Evolutionary conservation across 2,888 invertebrate genomes (phyloP), one percentile per base, ranked within the genome.

Genomic region (Papilio gigon): DNA sequence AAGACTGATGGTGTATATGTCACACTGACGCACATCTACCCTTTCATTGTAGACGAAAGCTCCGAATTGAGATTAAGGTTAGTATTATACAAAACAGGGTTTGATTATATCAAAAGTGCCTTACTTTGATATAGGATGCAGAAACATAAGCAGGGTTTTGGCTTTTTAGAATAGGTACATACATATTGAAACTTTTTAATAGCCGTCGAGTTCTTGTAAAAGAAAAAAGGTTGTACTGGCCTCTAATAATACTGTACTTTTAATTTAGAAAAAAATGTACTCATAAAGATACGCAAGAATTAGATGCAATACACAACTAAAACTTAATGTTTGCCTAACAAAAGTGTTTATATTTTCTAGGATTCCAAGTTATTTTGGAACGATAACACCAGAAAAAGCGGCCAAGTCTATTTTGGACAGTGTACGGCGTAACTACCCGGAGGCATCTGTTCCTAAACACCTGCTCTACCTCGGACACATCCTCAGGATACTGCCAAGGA

Each of bases 361-460:
- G 76, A 94, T 95, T 79, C 94, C 94, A 5, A 94, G 94, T 76
- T 94, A 94, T 77, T 94, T 94, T 74, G 94, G 95, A 11, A 94
- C 94, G 11, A 93, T 94, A 76, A 90, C 93, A 35, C 93, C 94
- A 0, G 78, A 81, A 1, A 88, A 92, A 53, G 95, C 94, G 8
- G 95, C 95, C 0, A 80, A 78, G 56, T 89, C 89, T 63, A 94
- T 95, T 62, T 82, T 95, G 20, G 93, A 94, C 50, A 94, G 94
- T 30, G 93, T 95, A 3, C 88, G 94, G 11, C 87, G 94, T 53
- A 94, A 95, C 80, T 93, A 93, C 74, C 90, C 92, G 5, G 94
- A 94, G 78, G 93, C 94, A 27, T 94, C 94, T 44, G 93, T 95
- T 11, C 95, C 95, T 0, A 93, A 93, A 72, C 93, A 94, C 78